Conservation (phyloP, 2,888 invertebrate species). For the Sepioteuthis lessoniana region DNA sequence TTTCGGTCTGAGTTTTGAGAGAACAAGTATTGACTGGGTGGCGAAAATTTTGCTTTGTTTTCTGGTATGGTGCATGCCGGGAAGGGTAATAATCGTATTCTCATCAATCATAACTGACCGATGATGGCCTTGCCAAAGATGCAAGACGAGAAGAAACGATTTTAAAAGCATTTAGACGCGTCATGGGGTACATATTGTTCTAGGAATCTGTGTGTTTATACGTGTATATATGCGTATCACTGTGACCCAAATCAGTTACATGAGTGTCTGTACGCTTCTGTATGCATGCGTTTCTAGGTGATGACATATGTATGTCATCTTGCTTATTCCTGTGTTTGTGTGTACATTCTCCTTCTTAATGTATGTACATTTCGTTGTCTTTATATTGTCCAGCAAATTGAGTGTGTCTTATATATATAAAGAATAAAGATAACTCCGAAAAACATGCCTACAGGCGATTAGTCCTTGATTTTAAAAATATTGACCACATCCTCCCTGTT, state of each 20-base stretch:
- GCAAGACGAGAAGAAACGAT: conserved; percentile 12
- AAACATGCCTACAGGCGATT: too few species aligned
- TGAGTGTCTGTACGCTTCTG: neutral
- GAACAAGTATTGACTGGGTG: neutral
- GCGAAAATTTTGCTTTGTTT: neutral
- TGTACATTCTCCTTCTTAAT: neutral
- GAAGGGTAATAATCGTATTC: conserved; percentile 19
- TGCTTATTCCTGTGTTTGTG: neutral
- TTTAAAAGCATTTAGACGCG: neutral
- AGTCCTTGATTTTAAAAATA: too few species aligned
- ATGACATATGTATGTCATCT: neutral
- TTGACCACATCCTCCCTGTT: too few species aligned
- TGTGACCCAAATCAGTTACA: neutral
- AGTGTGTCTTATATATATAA: too few species aligned
- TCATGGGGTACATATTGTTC: neutral
- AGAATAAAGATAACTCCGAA: too few species aligned
- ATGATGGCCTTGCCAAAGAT: neutral
- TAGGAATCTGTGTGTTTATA: neutral
- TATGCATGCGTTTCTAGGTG: neutral
- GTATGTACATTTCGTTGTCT: too few species aligned
- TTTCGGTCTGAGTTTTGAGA: neutral
- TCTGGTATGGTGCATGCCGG: neutral
- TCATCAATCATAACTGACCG: conserved; percentile 19
- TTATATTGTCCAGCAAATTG: too few species aligned
- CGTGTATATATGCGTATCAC: neutral